phyloP scores from a whole-genome alignment of 2,113 vertebrate genomes.

The Limnothrissa miodon region DNA sequence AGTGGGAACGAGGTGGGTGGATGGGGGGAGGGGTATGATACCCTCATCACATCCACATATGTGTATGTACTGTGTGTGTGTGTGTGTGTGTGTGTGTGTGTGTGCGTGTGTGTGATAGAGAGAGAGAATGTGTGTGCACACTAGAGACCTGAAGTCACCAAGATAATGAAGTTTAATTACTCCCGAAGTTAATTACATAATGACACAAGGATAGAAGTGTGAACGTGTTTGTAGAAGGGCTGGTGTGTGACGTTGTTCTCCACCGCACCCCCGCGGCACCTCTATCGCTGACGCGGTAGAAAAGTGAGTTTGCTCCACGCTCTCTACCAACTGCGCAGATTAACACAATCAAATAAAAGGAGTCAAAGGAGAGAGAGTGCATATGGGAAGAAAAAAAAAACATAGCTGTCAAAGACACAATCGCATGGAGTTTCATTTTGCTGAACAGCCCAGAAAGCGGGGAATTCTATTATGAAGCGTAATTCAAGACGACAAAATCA shows the following conservation, averaged over 20 bases:
- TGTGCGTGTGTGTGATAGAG: conserved; percentile 2
- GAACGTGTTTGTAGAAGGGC: background rate
- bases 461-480: background rate
- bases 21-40: background rate
- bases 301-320: background rate
- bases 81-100: background rate
- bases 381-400: background rate
- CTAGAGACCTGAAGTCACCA: background rate
- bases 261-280: no score
- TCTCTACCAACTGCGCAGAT: background rate
- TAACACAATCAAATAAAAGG: background rate
- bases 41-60: background rate
- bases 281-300: background rate
- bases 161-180: background rate
- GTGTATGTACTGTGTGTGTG: conserved; percentile 1
- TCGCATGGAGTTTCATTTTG: background rate
- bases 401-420: background rate
- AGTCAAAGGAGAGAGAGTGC: background rate
- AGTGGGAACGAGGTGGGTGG: no score
- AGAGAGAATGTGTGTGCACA: background rate
- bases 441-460: background rate
- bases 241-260: no score
- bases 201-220: background rate
- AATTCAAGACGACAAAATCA: background rate
- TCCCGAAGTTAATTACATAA: background rate